A percentile compares a stretch with the other conserved stretches of the same genome.
These are phyloP conservation scores for Lordiphosa mommai DNA, from an alignment of 1,140 invertebrate genomes.

Conservation along the genomic window DNA sequence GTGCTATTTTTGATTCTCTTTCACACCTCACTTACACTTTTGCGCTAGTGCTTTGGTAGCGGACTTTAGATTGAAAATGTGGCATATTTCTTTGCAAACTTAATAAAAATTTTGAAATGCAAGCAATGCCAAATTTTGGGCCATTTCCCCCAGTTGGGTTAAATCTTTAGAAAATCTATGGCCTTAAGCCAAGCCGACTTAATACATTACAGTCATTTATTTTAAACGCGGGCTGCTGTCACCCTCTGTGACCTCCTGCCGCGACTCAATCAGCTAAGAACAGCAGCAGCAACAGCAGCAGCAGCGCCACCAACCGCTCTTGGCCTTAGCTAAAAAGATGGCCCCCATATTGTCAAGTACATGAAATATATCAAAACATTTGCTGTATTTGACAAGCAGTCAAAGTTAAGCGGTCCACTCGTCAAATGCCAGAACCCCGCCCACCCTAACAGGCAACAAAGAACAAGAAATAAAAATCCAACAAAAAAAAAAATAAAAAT, in stretches of 20 bases:
- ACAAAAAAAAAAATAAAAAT: slow-evolving; percentile 8
- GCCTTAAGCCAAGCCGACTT: slow-evolving; percentile 2
- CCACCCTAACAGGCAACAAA: slow-evolving; percentile 12
- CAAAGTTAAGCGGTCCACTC: slow-evolving; percentile 67
- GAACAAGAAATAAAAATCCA: slow-evolving; percentile 30
- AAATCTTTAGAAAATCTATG: background rate
- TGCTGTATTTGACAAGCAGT: slow-evolving; percentile 73
- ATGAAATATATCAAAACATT: slow-evolving; percentile 76
- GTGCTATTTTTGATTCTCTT: too few species aligned
- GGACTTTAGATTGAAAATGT: too few species aligned
- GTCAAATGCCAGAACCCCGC: slow-evolving; percentile 27
- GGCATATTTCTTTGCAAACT: too few species aligned
- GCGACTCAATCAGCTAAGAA: background rate
- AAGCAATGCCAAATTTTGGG: too few species aligned
- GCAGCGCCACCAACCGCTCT: background rate
- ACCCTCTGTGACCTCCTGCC: background rate
- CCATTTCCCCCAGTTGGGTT: slow-evolving; percentile 12
- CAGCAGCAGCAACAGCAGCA: too few species aligned
- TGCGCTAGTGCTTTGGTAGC: too few species aligned
- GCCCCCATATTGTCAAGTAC: slow-evolving; percentile 59
- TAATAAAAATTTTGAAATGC: too few species aligned
- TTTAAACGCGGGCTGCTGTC: slow-evolving; percentile 35
- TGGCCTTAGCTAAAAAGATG: slow-evolving; percentile 2
- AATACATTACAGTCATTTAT: slow-evolving; percentile 69
- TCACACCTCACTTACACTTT: too few species aligned